Percentiles rank a stretch among this genome's conserved stretches.
These are phyloP conservation scores for Parasteatoda tepidariorum DNA, from an alignment of 1,140 invertebrate species.

Conservation along the genomic window DNA sequence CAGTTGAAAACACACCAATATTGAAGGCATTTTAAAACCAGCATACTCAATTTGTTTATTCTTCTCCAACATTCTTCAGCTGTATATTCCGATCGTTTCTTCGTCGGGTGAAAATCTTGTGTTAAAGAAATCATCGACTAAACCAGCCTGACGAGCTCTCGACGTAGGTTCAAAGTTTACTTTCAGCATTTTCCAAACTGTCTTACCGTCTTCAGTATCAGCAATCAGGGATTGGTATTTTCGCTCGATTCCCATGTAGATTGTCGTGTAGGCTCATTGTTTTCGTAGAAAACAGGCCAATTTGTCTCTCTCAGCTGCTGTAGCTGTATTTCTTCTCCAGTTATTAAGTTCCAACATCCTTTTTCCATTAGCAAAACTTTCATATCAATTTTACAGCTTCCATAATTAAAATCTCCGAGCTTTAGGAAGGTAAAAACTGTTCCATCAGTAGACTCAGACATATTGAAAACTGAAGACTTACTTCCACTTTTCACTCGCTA, in stretches of 20 bases:
- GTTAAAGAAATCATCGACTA: conserved; percentile 4
- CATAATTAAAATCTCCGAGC: too few relatives aligned
- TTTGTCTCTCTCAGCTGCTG: neutral
- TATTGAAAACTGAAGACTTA: too few relatives aligned
- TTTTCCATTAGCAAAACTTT: too few relatives aligned
- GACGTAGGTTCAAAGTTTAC: neutral
- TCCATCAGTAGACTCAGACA: too few relatives aligned
- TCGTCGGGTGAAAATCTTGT: too few relatives aligned
- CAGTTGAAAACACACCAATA: neutral
- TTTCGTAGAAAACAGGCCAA: neutral
- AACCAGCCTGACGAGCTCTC: neutral
- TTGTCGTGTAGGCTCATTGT: neutral
- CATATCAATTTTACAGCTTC: too few relatives aligned
- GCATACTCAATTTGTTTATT: neutral
- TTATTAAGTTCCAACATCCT: neutral
- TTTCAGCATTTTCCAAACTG: neutral
- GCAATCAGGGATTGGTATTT: neutral
- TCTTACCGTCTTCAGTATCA: too few relatives aligned
- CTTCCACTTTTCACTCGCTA: too few relatives aligned
- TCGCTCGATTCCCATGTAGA: too few relatives aligned
- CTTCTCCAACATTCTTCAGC: neutral
- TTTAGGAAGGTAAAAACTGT: too few relatives aligned
- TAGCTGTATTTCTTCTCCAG: neutral
- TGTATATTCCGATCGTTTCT: too few relatives aligned
- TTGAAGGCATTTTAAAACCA: neutral